These are phyloP conservation scores for Paramisgurnus dabryanus DNA, from an alignment of 2,113 vertebrate genomes.

Conservation along the genomic window DNA sequence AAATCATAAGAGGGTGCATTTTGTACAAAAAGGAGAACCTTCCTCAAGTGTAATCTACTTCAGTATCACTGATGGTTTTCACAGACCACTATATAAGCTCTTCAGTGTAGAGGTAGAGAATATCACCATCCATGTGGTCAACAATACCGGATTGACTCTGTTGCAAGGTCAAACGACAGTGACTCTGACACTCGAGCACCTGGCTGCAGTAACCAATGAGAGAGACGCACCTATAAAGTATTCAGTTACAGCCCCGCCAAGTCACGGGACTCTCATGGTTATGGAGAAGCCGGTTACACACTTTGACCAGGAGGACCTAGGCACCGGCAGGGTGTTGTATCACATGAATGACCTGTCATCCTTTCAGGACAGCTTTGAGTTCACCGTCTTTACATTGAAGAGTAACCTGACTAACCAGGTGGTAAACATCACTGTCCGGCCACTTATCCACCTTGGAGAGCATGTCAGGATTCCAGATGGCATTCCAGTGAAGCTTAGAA, in stretches of 20 bases:
- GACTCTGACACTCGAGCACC: slow-evolving; percentile 74
- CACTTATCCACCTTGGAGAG: slow-evolving; percentile 73
- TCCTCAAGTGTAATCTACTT: slow-evolving; percentile 86
- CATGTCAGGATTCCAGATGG: slow-evolving; percentile 74
- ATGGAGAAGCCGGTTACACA: slow-evolving; percentile 70
- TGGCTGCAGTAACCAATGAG: slow-evolving; percentile 82
- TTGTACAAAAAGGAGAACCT: slow-evolving; percentile 82
- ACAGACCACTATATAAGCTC: slow-evolving; percentile 82
- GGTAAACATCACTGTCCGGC: slow-evolving; percentile 74
- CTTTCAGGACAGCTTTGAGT: slow-evolving; percentile 76
- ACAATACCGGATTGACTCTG: slow-evolving; percentile 79
- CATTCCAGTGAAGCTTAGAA: slow-evolving; percentile 74
- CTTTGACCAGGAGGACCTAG: slow-evolving; percentile 83
- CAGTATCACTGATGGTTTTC: slow-evolving; percentile 83
- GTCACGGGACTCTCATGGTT: slow-evolving; percentile 77
- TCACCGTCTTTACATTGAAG: slow-evolving; percentile 77
- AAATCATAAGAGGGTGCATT: slow-evolving; percentile 79
- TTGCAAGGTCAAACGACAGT: slow-evolving; percentile 79
- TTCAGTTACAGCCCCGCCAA: slow-evolving; percentile 74
- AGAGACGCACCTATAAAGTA: slow-evolving; percentile 76
- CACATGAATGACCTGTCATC: slow-evolving; percentile 79
- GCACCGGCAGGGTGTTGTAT: slow-evolving; percentile 75
- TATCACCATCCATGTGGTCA: slow-evolving; percentile 74
- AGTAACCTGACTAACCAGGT: slow-evolving; percentile 75
- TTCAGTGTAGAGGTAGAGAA: slow-evolving; percentile 84